Percentiles rank a stretch among this genome's conserved stretches.
Conservation (phyloP, 30 jellyfish, hydroid and myxozoan species). For the Cassiopea andromeda region DNA sequence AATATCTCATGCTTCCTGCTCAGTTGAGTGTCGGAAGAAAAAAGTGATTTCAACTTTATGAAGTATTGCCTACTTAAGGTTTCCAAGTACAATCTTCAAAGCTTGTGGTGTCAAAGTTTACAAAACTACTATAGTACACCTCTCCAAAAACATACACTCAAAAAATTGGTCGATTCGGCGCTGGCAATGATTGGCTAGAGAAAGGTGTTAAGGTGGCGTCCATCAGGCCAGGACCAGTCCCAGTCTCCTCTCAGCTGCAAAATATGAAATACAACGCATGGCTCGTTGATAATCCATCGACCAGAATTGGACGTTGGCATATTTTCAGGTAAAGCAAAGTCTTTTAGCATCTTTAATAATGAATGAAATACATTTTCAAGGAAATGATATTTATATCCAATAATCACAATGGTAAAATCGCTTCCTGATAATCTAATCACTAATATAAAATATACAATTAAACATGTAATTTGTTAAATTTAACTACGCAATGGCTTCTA, state of each 20-base stretch:
- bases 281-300: background rate
- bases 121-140: background rate
- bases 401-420: too few species aligned
- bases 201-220: background rate
- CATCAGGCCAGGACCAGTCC: background rate
- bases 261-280: background rate
- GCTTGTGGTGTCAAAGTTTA: background rate
- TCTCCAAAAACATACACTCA: background rate
- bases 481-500: too few species aligned
- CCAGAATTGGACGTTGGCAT: background rate
- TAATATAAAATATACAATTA: too few species aligned
- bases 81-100: background rate
- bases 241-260: background rate
- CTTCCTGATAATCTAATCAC: too few species aligned
- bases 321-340: background rate
- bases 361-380: background rate
- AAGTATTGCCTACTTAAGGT: too few species aligned
- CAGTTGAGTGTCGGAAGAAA: too few species aligned
- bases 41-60: too few species aligned
- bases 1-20: too few species aligned
- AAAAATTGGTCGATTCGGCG: background rate
- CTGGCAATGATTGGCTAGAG: background rate
- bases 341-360: background rate
- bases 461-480: too few species aligned
- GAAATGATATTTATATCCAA: too few species aligned